phyloP scores from a whole-genome alignment of 2,113 vertebrate species.

The Oostethus manadensis region DNA sequence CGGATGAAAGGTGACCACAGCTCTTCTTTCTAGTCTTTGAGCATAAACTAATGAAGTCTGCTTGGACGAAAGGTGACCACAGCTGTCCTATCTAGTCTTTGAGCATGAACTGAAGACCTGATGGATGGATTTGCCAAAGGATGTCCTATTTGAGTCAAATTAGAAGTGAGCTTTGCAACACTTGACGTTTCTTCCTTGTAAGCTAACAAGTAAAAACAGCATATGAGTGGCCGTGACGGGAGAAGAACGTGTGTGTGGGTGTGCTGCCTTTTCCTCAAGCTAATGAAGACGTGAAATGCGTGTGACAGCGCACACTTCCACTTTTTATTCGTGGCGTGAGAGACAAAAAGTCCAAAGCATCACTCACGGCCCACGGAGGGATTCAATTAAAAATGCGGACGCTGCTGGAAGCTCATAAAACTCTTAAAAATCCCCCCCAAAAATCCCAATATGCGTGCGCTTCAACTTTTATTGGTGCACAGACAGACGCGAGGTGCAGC shows the following conservation, averaged over 20 bases:
- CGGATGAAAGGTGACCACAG: too few species aligned
- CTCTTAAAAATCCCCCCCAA: constrained; percentile 11
- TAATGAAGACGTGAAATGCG: not conserved
- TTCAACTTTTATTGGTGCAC: constrained; percentile 42
- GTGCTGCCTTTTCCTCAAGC: not conserved
- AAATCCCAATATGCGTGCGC: constrained; percentile 35
- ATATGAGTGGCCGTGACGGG: too few species aligned
- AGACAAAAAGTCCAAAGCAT: constrained; percentile 9
- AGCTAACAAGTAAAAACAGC: too few species aligned
- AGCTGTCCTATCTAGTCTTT: too few species aligned
- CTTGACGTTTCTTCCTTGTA: too few species aligned
- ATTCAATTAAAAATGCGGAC: constrained; percentile 37
- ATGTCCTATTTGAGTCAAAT: too few species aligned
- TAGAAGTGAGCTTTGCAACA: too few species aligned
- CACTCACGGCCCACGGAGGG: constrained; percentile 12
- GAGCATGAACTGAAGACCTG: too few species aligned
- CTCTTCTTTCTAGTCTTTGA: too few species aligned
- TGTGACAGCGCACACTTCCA: not conserved
- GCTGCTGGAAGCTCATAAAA: constrained; percentile 44
- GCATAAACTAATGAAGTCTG: too few species aligned
- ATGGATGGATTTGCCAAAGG: too few species aligned
- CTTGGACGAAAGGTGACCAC: too few species aligned
- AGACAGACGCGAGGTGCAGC: constrained; percentile 31
- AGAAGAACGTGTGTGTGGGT: not conserved
- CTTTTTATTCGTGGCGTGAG: constrained; percentile 2